A percentile compares a stretch with the other conserved stretches of the same genome.
These are phyloP conservation scores for Corydoras sp. DNA, from an alignment of 2,113 vertebrate species.

Conservation along the genomic window DNA sequence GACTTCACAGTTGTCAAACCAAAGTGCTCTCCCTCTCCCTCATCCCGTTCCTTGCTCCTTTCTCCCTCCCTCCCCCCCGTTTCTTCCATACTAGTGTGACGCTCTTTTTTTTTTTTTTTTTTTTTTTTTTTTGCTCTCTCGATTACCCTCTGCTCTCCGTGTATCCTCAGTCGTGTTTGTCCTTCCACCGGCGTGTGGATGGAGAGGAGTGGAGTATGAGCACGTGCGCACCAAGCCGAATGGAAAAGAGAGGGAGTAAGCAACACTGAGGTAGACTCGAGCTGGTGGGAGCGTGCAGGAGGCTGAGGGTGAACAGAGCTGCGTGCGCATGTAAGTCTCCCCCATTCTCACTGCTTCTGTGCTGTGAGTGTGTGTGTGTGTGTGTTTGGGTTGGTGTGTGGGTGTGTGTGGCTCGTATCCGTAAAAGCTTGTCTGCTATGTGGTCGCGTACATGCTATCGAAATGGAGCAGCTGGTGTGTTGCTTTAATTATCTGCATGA, in stretches of 20 bases:
- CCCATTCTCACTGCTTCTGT: slow-evolving; percentile 30
- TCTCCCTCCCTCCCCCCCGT: slow-evolving; percentile 25
- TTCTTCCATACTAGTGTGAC: slow-evolving; percentile 43
- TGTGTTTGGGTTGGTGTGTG: slow-evolving; percentile 55
- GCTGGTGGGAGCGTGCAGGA: slow-evolving; percentile 39
- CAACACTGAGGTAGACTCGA: slow-evolving; percentile 47
- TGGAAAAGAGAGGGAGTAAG: slow-evolving; percentile 28
- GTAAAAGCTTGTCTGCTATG: slow-evolving; percentile 48
- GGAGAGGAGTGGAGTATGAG: slow-evolving; percentile 44
- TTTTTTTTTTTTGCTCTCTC: neutral
- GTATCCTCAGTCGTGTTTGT: slow-evolving; percentile 33
- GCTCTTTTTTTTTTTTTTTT: neutral
- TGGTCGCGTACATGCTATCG: slow-evolving; percentile 54
- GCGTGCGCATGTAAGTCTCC: slow-evolving; percentile 23
- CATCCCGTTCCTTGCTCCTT: slow-evolving; percentile 18
- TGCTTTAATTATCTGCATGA: slow-evolving; percentile 56
- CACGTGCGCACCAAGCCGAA: slow-evolving; percentile 25
- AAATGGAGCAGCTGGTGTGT: neutral
- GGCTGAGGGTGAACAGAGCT: slow-evolving; percentile 12
- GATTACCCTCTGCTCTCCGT: slow-evolving; percentile 31
- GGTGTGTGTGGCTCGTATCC: slow-evolving; percentile 44
- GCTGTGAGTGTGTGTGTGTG: slow-evolving; percentile 46
- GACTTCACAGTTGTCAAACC: no score
- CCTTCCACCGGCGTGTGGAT: slow-evolving; percentile 43
- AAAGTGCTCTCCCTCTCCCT: neutral